Evolutionary conservation across 2,113 vertebrate genomes (phyloP).

Genomic region (Gambusia holbrooki): DNA sequence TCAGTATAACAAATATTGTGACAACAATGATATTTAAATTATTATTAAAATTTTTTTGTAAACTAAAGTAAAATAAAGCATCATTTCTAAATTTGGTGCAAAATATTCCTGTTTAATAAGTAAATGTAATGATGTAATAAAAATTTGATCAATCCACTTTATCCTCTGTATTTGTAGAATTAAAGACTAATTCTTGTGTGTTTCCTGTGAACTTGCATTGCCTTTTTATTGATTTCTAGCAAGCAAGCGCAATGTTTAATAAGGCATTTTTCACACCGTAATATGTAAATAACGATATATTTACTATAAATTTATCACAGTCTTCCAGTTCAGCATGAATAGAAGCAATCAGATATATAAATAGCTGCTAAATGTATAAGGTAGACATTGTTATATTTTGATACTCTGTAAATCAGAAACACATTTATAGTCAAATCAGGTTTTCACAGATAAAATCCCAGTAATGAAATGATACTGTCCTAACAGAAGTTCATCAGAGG

Average conservation of each 20-base stretch:
- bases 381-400: too few species aligned
- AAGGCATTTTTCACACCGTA: too few species aligned
- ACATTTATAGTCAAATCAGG: too few species aligned
- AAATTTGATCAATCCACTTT: too few species aligned
- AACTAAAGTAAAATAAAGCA: neutral
- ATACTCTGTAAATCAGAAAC: too few species aligned
- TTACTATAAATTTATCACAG: neutral
- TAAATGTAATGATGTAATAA: neutral
- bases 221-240: neutral
- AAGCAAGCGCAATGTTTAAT: neutral
- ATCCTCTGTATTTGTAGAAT: too few species aligned
- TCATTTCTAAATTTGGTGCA: neutral
- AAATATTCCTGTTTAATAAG: neutral
- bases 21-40: neutral
- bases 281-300: neutral
- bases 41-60: neutral
- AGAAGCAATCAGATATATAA: neutral
- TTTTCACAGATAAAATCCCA: neutral
- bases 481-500: neutral
- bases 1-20: neutral
- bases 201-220: neutral
- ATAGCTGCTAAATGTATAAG: neutral
- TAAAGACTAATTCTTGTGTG: too few species aligned
- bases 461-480: constrained; percentile 1
- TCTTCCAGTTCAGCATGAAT: neutral